Conservation (phyloP, 2,797 vertebrate genomes). For the Brotula barbata region DNA sequence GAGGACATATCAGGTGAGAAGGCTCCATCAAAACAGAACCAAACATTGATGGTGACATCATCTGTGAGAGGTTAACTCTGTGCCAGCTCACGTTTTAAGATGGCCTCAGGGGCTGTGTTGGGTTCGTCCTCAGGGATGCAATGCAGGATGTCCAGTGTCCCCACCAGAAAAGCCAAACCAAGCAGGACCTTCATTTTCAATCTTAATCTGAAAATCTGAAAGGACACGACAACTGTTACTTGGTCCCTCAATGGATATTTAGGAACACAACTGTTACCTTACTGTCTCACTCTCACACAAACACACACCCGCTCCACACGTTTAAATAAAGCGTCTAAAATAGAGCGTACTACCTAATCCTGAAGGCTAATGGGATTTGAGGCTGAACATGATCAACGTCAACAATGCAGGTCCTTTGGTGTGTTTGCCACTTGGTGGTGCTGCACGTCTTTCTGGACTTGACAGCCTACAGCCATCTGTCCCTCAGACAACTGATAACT, state of each 20-base stretch:
- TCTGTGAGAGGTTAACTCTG: not conserved
- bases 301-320: not conserved
- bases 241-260: not conserved
- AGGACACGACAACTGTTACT: not conserved
- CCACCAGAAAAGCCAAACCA: conserved; percentile 65
- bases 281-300: not conserved
- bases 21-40: not conserved
- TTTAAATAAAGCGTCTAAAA: not conserved
- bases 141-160: conserved; percentile 66
- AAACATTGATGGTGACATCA: not conserved
- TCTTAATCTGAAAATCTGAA: conserved; percentile 27
- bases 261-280: not conserved
- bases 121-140: conserved; percentile 68
- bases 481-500: not conserved
- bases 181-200: conserved; percentile 80
- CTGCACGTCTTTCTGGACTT: conserved; percentile 28
- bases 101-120: conserved; percentile 60
- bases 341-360: conserved; percentile 12
- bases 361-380: conserved; percentile 40
- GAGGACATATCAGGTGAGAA: no score
- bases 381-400: conserved; percentile 21
- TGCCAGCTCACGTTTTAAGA: conserved; percentile 79
- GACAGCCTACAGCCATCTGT: no score
- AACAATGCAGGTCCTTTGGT: conserved; percentile 1
- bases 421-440: conserved; percentile 64